Evolutionary conservation across 2,113 vertebrate species (phyloP), one percentile per base, ranked within the genome.

Genomic region (Zosterops lateralis): DNA sequence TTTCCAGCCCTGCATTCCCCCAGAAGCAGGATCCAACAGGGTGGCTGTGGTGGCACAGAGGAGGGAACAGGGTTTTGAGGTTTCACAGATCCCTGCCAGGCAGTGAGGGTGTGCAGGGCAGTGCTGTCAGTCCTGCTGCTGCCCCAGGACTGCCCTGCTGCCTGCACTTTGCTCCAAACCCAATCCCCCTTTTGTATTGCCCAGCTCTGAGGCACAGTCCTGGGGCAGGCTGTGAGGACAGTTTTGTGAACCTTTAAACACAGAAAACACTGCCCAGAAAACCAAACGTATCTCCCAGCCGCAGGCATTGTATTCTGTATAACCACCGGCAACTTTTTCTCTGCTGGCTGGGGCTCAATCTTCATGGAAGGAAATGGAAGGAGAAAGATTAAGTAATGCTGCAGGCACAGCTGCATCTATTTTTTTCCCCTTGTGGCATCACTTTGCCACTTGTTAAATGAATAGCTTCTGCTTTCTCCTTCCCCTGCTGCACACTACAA

Each of bases 381-480:
- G 68, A 96, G 89, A 96, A 90, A 89, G 82, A 96, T 95, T 96
- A 96, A 93, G 87, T 74, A 89, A 74, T 66, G 91, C 94, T 96
- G 81, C 84, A 96, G 92, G 92, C 96, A 90, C 81, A 85, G 82
- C 89, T 95, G 89, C 93, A 83, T 91, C 90, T 95, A 71, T 92
- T 93, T 90, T 90, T 74, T 38, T 3, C 66, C 91, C 92, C 91
- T 83, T 34, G 62, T 95, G 90, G 95, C 92, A 96, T 87, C 68
- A 60, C 74, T 96, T 92, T 92, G 54, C 96, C 75, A 90, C 94
- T 94, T 90, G 87, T 79, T 89, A 96, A 95, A 96, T 84, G 70
- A 93, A 87, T n/a, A 81, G 64, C 54, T 91, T 75, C 64, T 78
- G 79, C 77, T 95, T 19, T 6, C 56, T 87, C 24, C 72, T 58